phyloP scores from a whole-genome alignment of 2,888 invertebrate species.

The Omphaloscelis lunosa region DNA sequence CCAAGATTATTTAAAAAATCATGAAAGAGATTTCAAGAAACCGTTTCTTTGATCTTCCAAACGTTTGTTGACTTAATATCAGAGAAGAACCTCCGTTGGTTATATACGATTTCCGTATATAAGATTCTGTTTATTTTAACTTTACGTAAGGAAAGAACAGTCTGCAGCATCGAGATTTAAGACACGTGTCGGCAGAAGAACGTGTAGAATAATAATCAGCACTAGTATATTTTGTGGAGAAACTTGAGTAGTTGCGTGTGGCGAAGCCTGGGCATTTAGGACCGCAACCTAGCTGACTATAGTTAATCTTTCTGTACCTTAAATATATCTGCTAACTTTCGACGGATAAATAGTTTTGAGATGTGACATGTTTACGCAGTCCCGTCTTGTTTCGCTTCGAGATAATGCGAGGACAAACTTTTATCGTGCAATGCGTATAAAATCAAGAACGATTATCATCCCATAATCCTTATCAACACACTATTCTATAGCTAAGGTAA shows the following conservation, averaged over 20 bases:
- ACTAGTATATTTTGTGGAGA: constrained; percentile 20
- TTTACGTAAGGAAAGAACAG: constrained; percentile 2
- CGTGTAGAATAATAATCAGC: constrained; percentile 31
- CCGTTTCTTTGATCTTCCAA: constrained; percentile 8
- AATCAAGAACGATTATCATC: neutral
- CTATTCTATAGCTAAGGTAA: neutral
- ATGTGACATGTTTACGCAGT: constrained; percentile 1
- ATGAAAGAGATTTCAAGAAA: neutral
- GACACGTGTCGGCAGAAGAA: constrained; percentile 27
- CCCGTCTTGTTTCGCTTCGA: neutral
- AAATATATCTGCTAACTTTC: neutral
- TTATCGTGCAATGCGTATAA: neutral
- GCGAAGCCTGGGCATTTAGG: neutral
- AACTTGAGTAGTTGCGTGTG: constrained; percentile 16
- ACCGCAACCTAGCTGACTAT: neutral
- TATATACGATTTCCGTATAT: neutral
- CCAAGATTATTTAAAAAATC: too few species aligned
- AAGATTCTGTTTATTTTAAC: constrained; percentile 29
- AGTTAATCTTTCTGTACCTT: constrained; percentile 8
- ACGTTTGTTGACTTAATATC: constrained; percentile 13
- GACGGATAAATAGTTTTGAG: neutral
- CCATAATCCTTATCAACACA: neutral
- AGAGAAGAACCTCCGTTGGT: constrained; percentile 16
- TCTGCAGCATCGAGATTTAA: constrained; percentile 13
- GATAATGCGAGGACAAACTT: neutral